Evolutionary conservation across 2,797 vertebrate species (phyloP), one percentile per base, ranked within the genome.

Genomic region (Esox masquinongy): DNA sequence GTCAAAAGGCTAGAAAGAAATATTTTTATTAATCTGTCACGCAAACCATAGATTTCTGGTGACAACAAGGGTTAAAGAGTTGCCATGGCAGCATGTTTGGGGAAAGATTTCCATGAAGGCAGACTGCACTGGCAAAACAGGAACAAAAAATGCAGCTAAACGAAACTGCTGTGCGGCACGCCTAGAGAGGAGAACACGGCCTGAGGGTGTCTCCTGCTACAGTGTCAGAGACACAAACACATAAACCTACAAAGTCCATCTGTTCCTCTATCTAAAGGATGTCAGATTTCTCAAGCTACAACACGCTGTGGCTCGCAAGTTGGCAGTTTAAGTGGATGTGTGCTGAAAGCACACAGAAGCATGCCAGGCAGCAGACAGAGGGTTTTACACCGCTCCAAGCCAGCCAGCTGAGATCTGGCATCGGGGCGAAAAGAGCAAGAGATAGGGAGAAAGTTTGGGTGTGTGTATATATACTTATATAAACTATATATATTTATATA

Each of bases 321-420:
- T 47, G 74, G 81, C 90, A 47, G 43, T 47, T 47, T 47, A 47
- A 47, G 43, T 11, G 43, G 43, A 47, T 47, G 43, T 47, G 43
- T 47, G 43, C 43, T 47, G 43, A 47, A 47, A 47, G 43, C 43
- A 47, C 12, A 47, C 43, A 47, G 43, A 47, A 47, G 6, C 43
- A 47, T 14, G 43, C 43, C 43, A 47, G 43, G 43, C 43, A 47
- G 43, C 43, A 47, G 43, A 47, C 43, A 47, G 43, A 47, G 43
- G 43, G 43, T 47, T 47, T 14, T 47, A 47, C 12, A 47, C 9
- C 6, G 43, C 91, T 74, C 82, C 67, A 82, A 88, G 88, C 86
- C 43, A 47, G 88, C 84, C 92, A 93, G 92, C 93, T 92, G 90
- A 91, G 89, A 83, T 88, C 92, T 84, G 86, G 83, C 78, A 88